Evolutionary conservation across 2,113 vertebrate species (phyloP).

Genomic region (Salvator merianae): DNA sequence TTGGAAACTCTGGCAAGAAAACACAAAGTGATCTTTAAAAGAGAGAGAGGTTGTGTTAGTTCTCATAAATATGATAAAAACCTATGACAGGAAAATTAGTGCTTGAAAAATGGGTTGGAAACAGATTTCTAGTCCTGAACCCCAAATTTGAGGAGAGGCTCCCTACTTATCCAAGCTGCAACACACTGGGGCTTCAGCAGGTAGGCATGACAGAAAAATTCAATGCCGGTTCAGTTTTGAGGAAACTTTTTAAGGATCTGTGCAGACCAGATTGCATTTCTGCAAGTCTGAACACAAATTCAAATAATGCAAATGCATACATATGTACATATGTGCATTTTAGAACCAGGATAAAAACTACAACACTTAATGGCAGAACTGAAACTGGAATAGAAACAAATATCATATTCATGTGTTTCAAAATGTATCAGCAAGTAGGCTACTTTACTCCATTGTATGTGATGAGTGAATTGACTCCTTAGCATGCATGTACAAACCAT

Average conservation of each 20-base stretch:
- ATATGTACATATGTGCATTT: too few species aligned
- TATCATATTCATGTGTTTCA: too few species aligned
- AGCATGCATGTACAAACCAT: neutral
- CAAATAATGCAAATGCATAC: too few species aligned
- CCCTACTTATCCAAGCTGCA: neutral
- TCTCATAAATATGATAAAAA: neutral
- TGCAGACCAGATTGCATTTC: too few species aligned
- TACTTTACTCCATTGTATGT: neutral
- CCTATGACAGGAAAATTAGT: neutral
- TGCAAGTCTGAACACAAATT: too few species aligned
- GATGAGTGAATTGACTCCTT: neutral
- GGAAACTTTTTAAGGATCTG: too few species aligned
- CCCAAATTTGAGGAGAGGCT: neutral
- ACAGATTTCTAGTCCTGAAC: neutral
- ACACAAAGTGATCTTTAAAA: neutral
- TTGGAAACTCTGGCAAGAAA: neutral
- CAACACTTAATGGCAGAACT: too few species aligned
- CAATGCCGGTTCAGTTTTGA: too few species aligned
- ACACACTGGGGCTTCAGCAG: neutral
- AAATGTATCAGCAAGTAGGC: too few species aligned
- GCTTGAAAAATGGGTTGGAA: rapidly evolving
- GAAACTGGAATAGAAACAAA: too few species aligned
- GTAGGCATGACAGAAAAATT: too few species aligned
- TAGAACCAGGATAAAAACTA: too few species aligned
- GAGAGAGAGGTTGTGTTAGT: neutral